These are phyloP conservation scores for Gari tellinella DNA, from an alignment of 2,888 invertebrate species.

Conservation along the genomic window DNA sequence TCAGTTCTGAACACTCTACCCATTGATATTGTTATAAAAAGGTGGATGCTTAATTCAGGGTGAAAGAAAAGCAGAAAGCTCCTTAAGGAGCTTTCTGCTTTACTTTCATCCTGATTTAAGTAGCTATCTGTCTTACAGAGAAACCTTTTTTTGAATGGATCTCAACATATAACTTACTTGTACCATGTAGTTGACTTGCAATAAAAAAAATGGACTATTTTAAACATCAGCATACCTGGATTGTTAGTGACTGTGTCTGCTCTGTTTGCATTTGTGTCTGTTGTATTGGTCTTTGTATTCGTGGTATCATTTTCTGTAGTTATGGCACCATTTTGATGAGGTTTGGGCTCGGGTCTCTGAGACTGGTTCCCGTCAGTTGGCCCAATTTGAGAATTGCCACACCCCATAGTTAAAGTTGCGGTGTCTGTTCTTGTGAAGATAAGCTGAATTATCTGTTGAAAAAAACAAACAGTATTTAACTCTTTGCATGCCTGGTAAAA, in stretches of 20 bases:
- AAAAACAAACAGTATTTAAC: neutral
- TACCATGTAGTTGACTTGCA: too few species aligned
- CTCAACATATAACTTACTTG: too few species aligned
- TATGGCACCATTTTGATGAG: constrained; percentile 44
- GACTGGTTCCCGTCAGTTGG: constrained; percentile 47
- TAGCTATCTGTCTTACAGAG: too few species aligned
- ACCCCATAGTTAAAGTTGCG: constrained; percentile 51
- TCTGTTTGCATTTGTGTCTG: constrained; percentile 65
- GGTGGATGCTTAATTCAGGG: too few species aligned
- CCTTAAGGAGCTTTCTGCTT: too few species aligned
- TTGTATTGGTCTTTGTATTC: constrained; percentile 15
- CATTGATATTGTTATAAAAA: too few species aligned
- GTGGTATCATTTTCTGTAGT: constrained; percentile 32
- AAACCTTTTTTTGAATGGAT: too few species aligned
- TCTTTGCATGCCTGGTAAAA: too few species aligned
- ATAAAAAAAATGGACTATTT: too few species aligned
- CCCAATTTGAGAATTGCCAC: constrained; percentile 62
- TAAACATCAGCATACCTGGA: constrained; percentile 51
- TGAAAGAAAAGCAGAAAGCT: too few species aligned
- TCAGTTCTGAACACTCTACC: too few species aligned
- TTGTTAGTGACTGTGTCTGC: constrained; percentile 51
- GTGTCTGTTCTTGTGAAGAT: neutral
- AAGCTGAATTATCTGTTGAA: neutral
- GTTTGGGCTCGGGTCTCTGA: constrained; percentile 48
- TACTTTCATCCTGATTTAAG: too few species aligned